phyloP scores from a whole-genome alignment of 2,888 invertebrate species.

The Vanessa cardui region DNA sequence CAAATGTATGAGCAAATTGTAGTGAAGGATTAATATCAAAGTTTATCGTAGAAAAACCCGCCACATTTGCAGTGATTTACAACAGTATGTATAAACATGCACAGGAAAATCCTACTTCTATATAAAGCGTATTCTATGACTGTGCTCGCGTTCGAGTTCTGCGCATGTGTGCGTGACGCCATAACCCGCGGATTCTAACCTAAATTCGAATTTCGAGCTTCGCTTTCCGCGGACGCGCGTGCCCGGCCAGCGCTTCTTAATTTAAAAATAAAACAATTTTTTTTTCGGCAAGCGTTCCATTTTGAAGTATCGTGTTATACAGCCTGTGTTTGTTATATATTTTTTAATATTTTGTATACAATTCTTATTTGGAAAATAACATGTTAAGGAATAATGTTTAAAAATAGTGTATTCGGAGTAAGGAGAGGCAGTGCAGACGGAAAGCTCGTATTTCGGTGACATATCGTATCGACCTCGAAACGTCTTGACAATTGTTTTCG shows the following conservation, averaged over 20 bases:
- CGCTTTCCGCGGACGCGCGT: constrained; percentile 67
- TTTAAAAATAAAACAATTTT: constrained; percentile 71
- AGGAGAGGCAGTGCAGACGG: constrained; percentile 46
- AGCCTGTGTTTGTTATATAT: constrained; percentile 26
- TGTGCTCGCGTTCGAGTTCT: constrained; percentile 49
- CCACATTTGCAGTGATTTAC: neutral
- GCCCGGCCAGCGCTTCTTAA: constrained; percentile 65
- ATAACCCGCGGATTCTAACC: constrained; percentile 78
- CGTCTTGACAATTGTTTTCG: constrained; percentile 41
- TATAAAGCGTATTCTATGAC: constrained; percentile 56
- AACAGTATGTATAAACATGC: neutral
- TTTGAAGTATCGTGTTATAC: constrained; percentile 26
- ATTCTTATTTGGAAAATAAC: constrained; percentile 8
- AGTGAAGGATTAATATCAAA: too few species aligned
- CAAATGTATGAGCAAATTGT: too few species aligned
- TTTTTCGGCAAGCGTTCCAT: constrained; percentile 48
- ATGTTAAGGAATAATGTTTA: constrained; percentile 56
- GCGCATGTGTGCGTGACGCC: constrained; percentile 76
- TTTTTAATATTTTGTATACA: constrained; percentile 20
- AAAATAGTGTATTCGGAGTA: constrained; percentile 56
- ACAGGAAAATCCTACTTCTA: constrained; percentile 31
- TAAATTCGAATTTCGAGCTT: constrained; percentile 77
- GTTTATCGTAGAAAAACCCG: too few species aligned
- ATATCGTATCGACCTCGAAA: constrained; percentile 52
- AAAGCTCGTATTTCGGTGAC: constrained; percentile 66